Conservation (phyloP, 1,140 invertebrate species). For the Drosophila teissieri region DNA sequence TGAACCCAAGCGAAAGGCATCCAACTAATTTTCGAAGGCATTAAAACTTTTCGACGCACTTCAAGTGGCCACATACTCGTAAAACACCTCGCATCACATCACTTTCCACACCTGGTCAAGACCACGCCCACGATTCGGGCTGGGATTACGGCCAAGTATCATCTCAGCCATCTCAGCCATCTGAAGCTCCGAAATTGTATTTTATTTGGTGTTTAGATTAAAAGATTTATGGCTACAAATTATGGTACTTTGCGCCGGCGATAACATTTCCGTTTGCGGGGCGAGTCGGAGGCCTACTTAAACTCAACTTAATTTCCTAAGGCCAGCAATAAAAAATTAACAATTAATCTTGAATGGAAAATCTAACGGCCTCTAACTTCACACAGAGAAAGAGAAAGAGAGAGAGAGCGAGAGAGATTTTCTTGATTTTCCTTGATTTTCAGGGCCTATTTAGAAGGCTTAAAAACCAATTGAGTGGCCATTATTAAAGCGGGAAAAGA, state of each 20-base stretch:
- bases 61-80: constrained; percentile 9
- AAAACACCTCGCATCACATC: constrained; percentile 17
- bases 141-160: constrained; percentile 23
- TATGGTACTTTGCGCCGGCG: constrained; percentile 75
- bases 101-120: constrained; percentile 41
- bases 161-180: constrained; percentile 34
- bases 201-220: constrained; percentile 82
- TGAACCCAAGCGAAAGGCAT: constrained; percentile 13
- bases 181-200: constrained; percentile 57
- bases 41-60: constrained; percentile 18
- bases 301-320: constrained; percentile 76
- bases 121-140: constrained; percentile 7
- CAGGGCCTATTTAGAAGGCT: constrained; percentile 40
- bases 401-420: too few relatives aligned
- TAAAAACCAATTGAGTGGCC: constrained; percentile 71
- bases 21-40: constrained; percentile 7
- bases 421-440: background rate
- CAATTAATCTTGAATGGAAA: constrained; percentile 80
- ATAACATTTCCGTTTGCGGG: constrained; percentile 76
- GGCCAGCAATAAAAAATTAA: constrained; percentile 69
- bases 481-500: constrained; percentile 64
- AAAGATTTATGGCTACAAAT: constrained; percentile 83
- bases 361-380: constrained; percentile 63
- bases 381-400: background rate
- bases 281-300: constrained; percentile 53